A percentile compares a stretch with the other conserved stretches of the same genome.
Evolutionary conservation across 64 coral and sea anemone genomes (phyloP).

Genomic region (Actinia tenebrosa): DNA sequence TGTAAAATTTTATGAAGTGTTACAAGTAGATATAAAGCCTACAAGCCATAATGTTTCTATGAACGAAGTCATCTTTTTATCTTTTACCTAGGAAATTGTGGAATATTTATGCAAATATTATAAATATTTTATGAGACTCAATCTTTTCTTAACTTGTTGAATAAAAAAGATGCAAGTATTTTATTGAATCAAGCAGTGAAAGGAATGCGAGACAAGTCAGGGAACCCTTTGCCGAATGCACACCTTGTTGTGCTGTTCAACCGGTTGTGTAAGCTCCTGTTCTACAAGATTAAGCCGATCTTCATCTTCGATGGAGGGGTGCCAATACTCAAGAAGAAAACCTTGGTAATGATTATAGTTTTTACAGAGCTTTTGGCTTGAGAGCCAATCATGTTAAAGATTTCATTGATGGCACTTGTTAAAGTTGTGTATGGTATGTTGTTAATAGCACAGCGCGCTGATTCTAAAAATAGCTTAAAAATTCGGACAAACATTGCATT

Average conservation of each 20-base stretch:
- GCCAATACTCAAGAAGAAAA: constrained; percentile 91
- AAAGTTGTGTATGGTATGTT: too few species aligned
- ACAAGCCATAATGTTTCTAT: neutral
- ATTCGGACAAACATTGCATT: too few species aligned
- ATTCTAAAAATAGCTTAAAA: too few species aligned
- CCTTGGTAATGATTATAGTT: constrained; percentile 54
- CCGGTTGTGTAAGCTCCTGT: constrained; percentile 85
- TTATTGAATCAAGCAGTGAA: constrained; percentile 82
- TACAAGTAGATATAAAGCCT: neutral
- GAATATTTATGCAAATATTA: neutral
- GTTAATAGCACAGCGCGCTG: too few species aligned
- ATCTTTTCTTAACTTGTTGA: neutral
- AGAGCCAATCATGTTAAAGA: too few species aligned
- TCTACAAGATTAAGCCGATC: constrained; percentile 92
- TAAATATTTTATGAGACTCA: neutral
- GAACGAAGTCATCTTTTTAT: neutral
- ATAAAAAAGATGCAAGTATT: constrained; percentile 79
- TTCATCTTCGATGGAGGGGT: constrained; percentile 99
- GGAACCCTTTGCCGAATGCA: constrained; percentile 78
- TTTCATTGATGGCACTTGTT: too few species aligned
- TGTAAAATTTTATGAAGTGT: neutral
- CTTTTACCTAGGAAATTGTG: too few species aligned
- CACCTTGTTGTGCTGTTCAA: constrained; percentile 81
- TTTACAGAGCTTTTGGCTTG: neutral
- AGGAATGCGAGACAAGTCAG: constrained; percentile 76